Percentiles rank a stretch among this genome's conserved stretches.
Conservation (phyloP, 1,140 invertebrate genomes). For the Tetranychus urticae region DNA sequence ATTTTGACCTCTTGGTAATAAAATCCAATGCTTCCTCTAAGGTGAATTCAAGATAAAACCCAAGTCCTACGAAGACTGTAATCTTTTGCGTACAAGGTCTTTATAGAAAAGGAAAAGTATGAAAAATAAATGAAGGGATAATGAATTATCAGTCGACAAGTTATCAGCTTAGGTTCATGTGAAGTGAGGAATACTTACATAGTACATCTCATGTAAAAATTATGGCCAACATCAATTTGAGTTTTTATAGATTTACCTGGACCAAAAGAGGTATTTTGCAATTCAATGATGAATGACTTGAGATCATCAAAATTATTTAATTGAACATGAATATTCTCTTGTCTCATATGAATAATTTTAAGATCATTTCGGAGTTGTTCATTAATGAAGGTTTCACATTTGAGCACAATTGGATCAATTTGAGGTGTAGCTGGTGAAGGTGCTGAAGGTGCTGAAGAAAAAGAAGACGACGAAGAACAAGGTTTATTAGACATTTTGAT, state of each 20-base stretch:
- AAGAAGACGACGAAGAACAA: too few relatives aligned
- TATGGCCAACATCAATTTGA: conserved; percentile 13
- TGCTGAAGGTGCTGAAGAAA: too few relatives aligned
- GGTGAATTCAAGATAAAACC: conserved; percentile 44
- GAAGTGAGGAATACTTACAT: conserved; percentile 19
- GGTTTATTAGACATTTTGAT: too few relatives aligned
- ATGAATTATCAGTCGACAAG: neutral
- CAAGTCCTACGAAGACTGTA: conserved; percentile 44
- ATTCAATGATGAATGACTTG: conserved; percentile 32
- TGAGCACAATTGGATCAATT: neutral
- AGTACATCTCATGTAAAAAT: conserved; percentile 18
- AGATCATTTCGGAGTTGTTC: conserved; percentile 12
- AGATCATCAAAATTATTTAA: conserved; percentile 46
- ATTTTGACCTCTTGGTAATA: conserved; percentile 38
- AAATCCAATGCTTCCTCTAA: conserved; percentile 40
- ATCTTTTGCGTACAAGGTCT: conserved; percentile 36
- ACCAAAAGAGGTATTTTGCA: conserved; percentile 17
- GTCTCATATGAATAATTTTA: conserved; percentile 26
- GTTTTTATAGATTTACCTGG: conserved; percentile 9
- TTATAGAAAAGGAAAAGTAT: conserved; percentile 1
- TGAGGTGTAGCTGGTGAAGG: too few relatives aligned
- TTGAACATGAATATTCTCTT: conserved; percentile 36
- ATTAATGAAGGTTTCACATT: conserved; percentile 14
- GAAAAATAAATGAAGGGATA: neutral
- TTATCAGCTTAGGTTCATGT: neutral